Conservation (phyloP, 2,888 invertebrate species). For the Argynnis bischoffii region DNA sequence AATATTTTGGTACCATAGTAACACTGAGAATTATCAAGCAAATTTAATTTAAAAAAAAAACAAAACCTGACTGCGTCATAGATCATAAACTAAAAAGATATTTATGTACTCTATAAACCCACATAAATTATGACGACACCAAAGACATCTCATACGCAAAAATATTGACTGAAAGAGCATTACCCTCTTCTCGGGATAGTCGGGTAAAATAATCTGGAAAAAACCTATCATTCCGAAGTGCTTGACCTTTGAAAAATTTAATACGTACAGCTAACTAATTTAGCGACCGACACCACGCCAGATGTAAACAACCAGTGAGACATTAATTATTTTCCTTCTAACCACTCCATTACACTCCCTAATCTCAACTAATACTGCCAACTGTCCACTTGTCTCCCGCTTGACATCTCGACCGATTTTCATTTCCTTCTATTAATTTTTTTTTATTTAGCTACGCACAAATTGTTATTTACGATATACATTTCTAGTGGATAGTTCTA, state of each 20-base stretch:
- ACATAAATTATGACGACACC: too few relatives aligned
- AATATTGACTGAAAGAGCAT: too few relatives aligned
- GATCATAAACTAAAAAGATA: too few relatives aligned
- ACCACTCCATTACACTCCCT: slow-evolving; percentile 33
- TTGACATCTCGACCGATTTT: slow-evolving; percentile 30
- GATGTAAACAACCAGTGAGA: slow-evolving; percentile 27
- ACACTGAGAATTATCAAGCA: too few relatives aligned
- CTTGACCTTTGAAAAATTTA: slow-evolving; percentile 24
- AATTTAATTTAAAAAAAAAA: too few relatives aligned
- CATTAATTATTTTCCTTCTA: slow-evolving; percentile 37
- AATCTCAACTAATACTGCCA: slow-evolving; percentile 35
- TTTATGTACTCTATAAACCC: too few relatives aligned
- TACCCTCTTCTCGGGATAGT: too few relatives aligned
- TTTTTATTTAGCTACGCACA: slow-evolving; percentile 1
- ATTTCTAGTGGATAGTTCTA: not conserved
- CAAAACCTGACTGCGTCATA: too few relatives aligned
- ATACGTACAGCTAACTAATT: slow-evolving; percentile 8
- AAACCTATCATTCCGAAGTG: slow-evolving; percentile 11
- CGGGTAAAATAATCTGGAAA: not conserved
- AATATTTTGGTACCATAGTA: too few relatives aligned
- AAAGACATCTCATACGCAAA: too few relatives aligned
- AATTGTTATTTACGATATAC: slow-evolving; percentile 21
- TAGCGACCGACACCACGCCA: slow-evolving; percentile 9
- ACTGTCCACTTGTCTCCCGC: slow-evolving; percentile 30
- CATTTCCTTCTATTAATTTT: slow-evolving; percentile 24